These are phyloP conservation scores for Xanthia togata DNA, from an alignment of 2,888 invertebrate species.

Conservation along the genomic window DNA sequence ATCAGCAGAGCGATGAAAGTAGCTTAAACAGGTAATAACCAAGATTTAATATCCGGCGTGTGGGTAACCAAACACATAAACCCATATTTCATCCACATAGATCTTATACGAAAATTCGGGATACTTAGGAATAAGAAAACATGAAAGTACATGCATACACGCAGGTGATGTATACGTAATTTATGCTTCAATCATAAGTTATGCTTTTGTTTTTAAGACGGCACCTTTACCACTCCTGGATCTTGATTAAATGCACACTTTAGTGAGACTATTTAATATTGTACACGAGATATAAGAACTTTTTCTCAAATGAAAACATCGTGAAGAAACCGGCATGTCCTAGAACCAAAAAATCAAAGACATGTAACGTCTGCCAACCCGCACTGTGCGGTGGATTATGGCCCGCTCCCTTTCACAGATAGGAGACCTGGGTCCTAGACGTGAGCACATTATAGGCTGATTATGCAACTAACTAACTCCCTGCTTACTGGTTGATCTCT, in stretches of 20 bases:
- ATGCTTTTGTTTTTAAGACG: slow-evolving; percentile 10
- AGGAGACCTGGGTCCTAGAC: too few relatives aligned
- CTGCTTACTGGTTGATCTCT: too few relatives aligned
- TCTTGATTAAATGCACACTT: background rate
- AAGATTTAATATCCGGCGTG: slow-evolving; percentile 63
- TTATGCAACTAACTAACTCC: too few relatives aligned
- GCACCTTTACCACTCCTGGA: too few relatives aligned
- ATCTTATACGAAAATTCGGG: slow-evolving; percentile 26
- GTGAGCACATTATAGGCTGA: too few relatives aligned
- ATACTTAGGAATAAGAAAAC: slow-evolving; percentile 6
- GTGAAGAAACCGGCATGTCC: too few relatives aligned
- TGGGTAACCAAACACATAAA: slow-evolving; percentile 44
- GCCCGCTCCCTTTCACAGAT: too few relatives aligned
- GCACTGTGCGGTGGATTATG: too few relatives aligned
- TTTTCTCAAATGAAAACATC: too few relatives aligned
- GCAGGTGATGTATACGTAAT: slow-evolving; percentile 10
- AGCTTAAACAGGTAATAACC: slow-evolving; percentile 61
- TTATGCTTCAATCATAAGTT: slow-evolving; percentile 2
- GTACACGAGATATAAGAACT: too few relatives aligned
- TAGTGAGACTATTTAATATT: background rate
- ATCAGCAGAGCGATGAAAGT: slow-evolving; percentile 46
- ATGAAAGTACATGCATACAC: background rate
- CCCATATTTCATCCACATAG: slow-evolving; percentile 31
- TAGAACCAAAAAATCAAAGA: too few relatives aligned
- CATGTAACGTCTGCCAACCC: too few relatives aligned